These are phyloP conservation scores for Chlamydotis undulata DNA, from an alignment of 2,113 vertebrate species.

Conservation along the genomic window DNA sequence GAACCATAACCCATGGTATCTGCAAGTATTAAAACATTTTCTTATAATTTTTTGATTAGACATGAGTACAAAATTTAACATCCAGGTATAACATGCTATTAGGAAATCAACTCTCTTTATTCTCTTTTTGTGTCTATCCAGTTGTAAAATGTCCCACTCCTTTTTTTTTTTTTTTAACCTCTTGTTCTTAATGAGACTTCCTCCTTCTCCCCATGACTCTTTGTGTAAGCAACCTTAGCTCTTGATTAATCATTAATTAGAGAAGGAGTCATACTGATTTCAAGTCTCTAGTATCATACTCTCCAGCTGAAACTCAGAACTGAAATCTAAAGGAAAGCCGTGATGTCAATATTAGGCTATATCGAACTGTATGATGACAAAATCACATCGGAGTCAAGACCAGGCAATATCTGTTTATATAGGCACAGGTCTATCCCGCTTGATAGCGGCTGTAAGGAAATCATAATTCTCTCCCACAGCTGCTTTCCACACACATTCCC, in stretches of 20 bases:
- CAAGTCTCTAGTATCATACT: conserved; percentile 39
- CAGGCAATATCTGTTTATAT: conserved; percentile 2
- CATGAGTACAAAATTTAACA: background rate
- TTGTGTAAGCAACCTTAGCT: conserved; percentile 67
- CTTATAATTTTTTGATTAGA: conserved; percentile 47
- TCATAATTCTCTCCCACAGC: background rate
- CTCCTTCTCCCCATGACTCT: conserved; percentile 66
- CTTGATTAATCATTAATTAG: conserved; percentile 75
- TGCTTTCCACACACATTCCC: background rate
- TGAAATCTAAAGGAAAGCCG: conserved; percentile 16
- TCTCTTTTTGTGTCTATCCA: background rate
- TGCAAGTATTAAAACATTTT: background rate
- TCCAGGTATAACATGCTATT: background rate
- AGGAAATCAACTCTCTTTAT: conserved; percentile 1
- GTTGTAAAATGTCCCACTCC: conserved; percentile 29
- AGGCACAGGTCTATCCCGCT: background rate
- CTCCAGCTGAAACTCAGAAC: conserved; percentile 45
- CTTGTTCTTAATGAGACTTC: conserved; percentile 74
- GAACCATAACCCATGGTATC: background rate
- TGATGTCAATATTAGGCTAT: conserved; percentile 51
- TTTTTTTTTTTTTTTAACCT: conserved; percentile 25
- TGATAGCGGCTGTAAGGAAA: background rate
- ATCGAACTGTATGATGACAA: conserved; percentile 26
- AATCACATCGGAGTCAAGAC: background rate
- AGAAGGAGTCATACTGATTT: conserved; percentile 67